Conservation (phyloP, 1,140 invertebrate genomes). For the Ylistrum balloti region DNA sequence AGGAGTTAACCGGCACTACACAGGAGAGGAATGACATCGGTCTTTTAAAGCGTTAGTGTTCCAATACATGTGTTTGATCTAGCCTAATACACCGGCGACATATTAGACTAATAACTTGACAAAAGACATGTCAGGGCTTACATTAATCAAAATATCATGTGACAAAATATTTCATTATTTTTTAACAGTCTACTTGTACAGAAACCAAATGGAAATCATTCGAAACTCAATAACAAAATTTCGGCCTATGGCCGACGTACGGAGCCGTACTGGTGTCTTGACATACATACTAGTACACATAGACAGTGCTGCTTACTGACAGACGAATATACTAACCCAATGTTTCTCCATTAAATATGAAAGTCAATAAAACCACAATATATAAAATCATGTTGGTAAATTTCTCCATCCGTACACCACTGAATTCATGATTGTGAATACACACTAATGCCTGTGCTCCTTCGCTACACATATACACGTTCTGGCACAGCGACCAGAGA, state of each 20-base stretch:
- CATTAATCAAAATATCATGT: not conserved
- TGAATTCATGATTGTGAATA: conserved; percentile 40
- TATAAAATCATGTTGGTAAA: conserved; percentile 22
- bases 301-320: not conserved
- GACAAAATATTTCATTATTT: not conserved
- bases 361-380: conserved; percentile 28
- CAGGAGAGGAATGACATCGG: not conserved
- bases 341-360: conserved; percentile 27
- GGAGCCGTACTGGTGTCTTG: not conserved
- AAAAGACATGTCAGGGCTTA: not conserved
- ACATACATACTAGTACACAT: conserved; percentile 9
- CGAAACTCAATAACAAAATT: not conserved
- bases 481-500: conserved; percentile 14
- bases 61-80: not conserved
- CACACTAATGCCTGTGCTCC: not conserved
- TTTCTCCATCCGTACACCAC: not conserved
- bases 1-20: not conserved
- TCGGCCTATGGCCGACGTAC: conserved; percentile 11
- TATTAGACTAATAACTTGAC: too few species aligned
- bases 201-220: not conserved
- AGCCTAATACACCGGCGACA: too few species aligned
- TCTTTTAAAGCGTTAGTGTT: not conserved
- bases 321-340: not conserved
- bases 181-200: not conserved
- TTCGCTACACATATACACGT: conserved; percentile 29